Evolutionary conservation across 2,797 vertebrate genomes (phyloP).

Genomic region (Eospalax fontanierii): DNA sequence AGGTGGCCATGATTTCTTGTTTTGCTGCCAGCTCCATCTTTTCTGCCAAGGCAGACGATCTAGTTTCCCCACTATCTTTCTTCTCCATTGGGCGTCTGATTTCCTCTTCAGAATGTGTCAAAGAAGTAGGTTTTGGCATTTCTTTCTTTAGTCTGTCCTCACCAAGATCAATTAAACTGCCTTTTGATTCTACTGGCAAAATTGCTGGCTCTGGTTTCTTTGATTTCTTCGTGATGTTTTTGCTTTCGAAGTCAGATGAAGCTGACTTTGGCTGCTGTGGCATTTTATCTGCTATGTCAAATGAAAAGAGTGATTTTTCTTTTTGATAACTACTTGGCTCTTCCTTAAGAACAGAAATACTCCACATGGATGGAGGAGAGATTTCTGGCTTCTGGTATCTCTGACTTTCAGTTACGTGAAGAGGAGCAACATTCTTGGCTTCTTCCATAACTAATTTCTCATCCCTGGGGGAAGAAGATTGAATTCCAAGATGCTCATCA

Average conservation of each 20-base stretch:
- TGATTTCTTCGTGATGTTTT: slow-evolving; percentile 67
- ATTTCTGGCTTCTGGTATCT: slow-evolving; percentile 74
- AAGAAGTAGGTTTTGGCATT: slow-evolving; percentile 48
- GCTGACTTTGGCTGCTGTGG: slow-evolving; percentile 59
- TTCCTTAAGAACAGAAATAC: slow-evolving; percentile 74
- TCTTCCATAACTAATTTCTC: slow-evolving; percentile 62
- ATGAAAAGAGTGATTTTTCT: slow-evolving; percentile 74
- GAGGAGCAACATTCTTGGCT: slow-evolving; percentile 51
- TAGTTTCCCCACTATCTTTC: slow-evolving; percentile 62
- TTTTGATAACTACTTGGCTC: not conserved
- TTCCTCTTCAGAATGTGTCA: slow-evolving; percentile 66
- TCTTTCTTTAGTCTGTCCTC: slow-evolving; percentile 72
- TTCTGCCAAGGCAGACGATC: slow-evolving; percentile 58
- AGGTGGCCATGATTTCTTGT: slow-evolving; percentile 26
- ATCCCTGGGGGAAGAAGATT: not conserved
- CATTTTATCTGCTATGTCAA: slow-evolving; percentile 23
- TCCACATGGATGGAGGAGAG: slow-evolving; percentile 54
- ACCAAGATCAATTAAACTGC: slow-evolving; percentile 66
- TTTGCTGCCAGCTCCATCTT: slow-evolving; percentile 61
- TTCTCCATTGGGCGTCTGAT: slow-evolving; percentile 35
- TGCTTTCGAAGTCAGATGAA: slow-evolving; percentile 63
- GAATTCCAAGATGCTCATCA: slow-evolving; percentile 39
- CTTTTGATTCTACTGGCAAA: slow-evolving; percentile 73
- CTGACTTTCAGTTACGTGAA: slow-evolving; percentile 58
- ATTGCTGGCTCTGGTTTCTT: slow-evolving; percentile 56